Percentiles rank a stretch among this genome's conserved stretches.
Conservation (phyloP, 1,140 invertebrate species). For the Contarinia nasturtii region DNA sequence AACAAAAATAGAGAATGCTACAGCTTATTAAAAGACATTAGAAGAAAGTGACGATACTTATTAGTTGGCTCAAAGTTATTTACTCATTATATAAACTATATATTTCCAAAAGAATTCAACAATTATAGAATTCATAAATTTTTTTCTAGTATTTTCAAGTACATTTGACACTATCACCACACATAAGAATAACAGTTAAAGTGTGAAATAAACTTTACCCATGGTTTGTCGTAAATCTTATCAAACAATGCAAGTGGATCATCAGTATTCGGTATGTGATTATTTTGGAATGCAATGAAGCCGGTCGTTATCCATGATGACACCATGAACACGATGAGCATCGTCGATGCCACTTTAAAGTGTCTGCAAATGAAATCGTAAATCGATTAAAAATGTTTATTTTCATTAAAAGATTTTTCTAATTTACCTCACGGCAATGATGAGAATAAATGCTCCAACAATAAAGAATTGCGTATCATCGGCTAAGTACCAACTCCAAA, state of each 20-base stretch:
- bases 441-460: slow-evolving; percentile 54
- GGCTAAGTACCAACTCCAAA: slow-evolving; percentile 78
- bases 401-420: neutral
- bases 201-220: no score
- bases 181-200: no score
- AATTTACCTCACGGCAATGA: slow-evolving; percentile 37
- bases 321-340: slow-evolving; percentile 40
- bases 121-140: no score
- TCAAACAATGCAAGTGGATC: slow-evolving; percentile 68
- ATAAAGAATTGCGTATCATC: slow-evolving; percentile 73
- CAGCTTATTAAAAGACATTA: no score
- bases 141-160: no score
- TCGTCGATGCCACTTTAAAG: slow-evolving; percentile 45
- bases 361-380: slow-evolving; percentile 29
- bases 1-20: no score
- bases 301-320: slow-evolving; percentile 61
- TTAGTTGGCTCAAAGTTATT: no score
- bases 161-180: no score
- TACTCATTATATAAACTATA: no score
- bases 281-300: slow-evolving; percentile 56
- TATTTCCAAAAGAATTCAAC: no score
- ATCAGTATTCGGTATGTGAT: slow-evolving; percentile 57
- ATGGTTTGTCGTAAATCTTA: slow-evolving; percentile 75
- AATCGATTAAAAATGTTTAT: neutral
- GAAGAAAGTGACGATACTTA: no score